Conservation (phyloP, 2,888 invertebrate genomes). For the Tholera decimalis region DNA sequence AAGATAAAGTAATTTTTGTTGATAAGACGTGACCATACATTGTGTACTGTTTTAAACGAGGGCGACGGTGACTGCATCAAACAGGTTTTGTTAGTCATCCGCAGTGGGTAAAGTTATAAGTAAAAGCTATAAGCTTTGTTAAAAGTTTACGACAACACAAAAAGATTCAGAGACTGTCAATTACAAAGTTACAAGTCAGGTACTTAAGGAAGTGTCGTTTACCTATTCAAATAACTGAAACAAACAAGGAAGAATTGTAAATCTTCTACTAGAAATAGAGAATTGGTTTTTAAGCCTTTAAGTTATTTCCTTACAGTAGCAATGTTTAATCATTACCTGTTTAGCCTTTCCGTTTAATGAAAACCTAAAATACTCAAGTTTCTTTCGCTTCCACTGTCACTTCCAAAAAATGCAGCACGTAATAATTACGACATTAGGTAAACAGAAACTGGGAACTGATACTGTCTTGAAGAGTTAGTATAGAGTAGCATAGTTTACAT, state of each 20-base stretch:
- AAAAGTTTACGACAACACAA: not conserved
- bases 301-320: too few species aligned
- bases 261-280: not conserved
- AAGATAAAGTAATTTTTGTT: conserved; percentile 47
- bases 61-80: not conserved
- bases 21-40: conserved; percentile 8
- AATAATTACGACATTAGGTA: not conserved
- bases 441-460: not conserved
- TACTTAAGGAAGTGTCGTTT: not conserved
- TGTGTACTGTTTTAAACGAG: conserved; percentile 28
- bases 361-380: too few species aligned
- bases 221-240: not conserved
- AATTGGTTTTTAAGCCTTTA: not conserved
- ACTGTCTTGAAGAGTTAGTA: not conserved
- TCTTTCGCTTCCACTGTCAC: too few species aligned
- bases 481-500: conserved; percentile 6
- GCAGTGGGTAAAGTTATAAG: not conserved
- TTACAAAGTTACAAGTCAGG: not conserved
- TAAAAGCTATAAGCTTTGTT: too few species aligned
- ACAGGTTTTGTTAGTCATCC: conserved; percentile 1
- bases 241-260: not conserved
- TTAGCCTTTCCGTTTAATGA: too few species aligned
- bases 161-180: not conserved
- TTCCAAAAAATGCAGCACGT: not conserved
- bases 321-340: too few species aligned